Evolutionary conservation across 1,140 invertebrate genomes (phyloP).

Genomic region (Rhopalosiphum padi): DNA sequence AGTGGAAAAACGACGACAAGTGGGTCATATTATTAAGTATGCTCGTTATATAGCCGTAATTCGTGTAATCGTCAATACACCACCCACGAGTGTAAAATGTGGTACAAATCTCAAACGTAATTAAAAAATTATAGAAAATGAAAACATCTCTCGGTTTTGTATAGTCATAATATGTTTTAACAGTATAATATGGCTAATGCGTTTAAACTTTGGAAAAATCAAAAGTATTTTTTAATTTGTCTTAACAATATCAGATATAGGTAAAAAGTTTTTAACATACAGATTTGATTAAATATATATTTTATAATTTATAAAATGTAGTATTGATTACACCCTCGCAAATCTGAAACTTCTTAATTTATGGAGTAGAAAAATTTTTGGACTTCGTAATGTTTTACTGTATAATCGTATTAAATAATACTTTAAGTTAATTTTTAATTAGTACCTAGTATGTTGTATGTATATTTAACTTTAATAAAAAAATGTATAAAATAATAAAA

Average conservation of each 20-base stretch:
- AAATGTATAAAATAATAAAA: background rate
- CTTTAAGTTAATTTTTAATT: background rate
- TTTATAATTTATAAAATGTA: too few relatives aligned
- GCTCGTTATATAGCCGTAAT: background rate
- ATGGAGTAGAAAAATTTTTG: background rate
- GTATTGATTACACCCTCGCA: background rate
- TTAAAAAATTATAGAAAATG: background rate
- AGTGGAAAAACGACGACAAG: slow-evolving; percentile 22
- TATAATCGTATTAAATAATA: background rate
- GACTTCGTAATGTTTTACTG: background rate
- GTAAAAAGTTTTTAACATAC: background rate
- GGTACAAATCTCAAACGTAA: background rate
- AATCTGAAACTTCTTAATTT: background rate
- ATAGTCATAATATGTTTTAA: background rate
- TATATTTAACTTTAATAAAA: background rate
- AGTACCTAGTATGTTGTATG: background rate
- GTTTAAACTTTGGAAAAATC: background rate
- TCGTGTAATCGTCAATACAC: background rate
- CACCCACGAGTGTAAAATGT: background rate
- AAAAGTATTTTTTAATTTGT: background rate
- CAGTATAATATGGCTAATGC: background rate
- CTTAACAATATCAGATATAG: too few relatives aligned
- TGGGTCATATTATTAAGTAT: slow-evolving; percentile 16
- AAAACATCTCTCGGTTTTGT: background rate
- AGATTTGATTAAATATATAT: background rate